phyloP scores from a whole-genome alignment of 37 sponge, comb jelly and placozoan species.

The Hexactinellida sp. region DNA sequence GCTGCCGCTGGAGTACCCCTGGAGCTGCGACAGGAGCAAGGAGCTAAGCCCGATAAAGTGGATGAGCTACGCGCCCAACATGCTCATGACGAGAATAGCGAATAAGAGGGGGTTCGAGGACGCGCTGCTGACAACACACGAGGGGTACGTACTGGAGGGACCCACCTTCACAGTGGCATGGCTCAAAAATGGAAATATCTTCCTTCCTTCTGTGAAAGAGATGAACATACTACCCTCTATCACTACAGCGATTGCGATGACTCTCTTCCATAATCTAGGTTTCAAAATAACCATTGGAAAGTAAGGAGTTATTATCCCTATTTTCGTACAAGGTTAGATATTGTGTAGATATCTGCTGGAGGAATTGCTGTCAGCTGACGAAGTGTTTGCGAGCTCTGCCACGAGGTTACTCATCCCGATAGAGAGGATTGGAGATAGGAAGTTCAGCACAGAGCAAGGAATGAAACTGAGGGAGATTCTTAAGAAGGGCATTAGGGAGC shows the following conservation, averaged over 20 bases:
- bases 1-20: neutral
- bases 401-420: neutral
- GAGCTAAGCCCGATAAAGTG: neutral
- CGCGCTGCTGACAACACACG: neutral
- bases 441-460: neutral
- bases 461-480: neutral
- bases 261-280: neutral
- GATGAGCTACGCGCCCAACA: neutral
- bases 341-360: neutral
- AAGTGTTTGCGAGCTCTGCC: neutral
- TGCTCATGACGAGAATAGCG: conserved; percentile 6
- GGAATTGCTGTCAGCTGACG: neutral
- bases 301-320: neutral
- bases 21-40: neutral
- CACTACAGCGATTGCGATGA: neutral
- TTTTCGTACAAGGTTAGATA: neutral
- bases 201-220: neutral
- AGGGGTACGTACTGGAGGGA: neutral
- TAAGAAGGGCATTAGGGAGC: neutral
- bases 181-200: neutral
- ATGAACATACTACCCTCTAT: neutral
- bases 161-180: neutral
- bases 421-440: neutral
- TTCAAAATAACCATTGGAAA: neutral
- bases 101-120: neutral